Evolutionary conservation across 2,888 invertebrate genomes (phyloP), one percentile per base, ranked within the genome.

Genomic region (Drosophila anomelani): DNA sequence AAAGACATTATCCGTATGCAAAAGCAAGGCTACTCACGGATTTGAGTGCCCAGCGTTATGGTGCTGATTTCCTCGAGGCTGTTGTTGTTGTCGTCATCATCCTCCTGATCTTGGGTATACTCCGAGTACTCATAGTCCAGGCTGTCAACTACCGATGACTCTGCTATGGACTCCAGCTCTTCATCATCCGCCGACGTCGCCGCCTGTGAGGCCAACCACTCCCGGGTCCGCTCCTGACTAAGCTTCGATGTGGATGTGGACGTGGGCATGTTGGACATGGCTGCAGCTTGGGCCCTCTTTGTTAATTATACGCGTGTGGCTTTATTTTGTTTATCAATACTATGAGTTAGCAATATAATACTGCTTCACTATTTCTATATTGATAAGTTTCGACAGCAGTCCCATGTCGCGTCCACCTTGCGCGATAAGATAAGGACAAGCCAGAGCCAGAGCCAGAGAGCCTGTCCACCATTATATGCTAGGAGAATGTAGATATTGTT

Each of bases 101-200:
- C 78, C 36, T 53, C 51, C 9, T 20, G 34, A 23, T 53, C 51
- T 3, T 53, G 51, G 15, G 51, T 36, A 15, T 76, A 69, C 13
- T 85, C 88, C 23, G 84, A 82, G 53, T 74, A 80, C 15, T 76
- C 76, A 56, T 85, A 83, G 23, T 85, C 88, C 49, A 85, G 75
- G 20, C 90, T 84, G 13, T 90, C 89, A 20, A 87, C 83, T 12
- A 90, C 80, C 4, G 89, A 90, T n/a, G 90, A 90, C 9, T 87
- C 89, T 3, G 83, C 86, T 10, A 90, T 67, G 0, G 90, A 88
- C 38, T 90, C 90, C 15, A 81, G 47, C 3, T 88, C 88, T 46
- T 76, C 79, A 9, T 75, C 77, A 6, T 63, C 49, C 6, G 10
- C 53, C 2, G 49, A 57, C 6, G 51, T 36, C 3, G 49, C 7